Base-by-base conservation (phyloP, 2,888 invertebrate species). In the Aphidius colemani region DNA sequence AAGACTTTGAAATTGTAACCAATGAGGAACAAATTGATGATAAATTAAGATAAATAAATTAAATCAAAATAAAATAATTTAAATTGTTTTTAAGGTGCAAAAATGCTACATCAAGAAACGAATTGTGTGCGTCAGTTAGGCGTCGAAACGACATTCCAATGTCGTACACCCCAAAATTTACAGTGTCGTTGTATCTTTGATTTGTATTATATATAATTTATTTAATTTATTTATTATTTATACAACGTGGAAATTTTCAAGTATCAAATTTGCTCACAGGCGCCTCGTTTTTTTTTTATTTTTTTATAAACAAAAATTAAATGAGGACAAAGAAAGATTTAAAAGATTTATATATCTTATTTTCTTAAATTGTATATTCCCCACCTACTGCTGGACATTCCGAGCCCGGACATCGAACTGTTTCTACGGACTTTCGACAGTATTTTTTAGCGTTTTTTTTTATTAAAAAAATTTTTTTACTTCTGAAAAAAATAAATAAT, bases 161-260 rank as follows among this genome's bases (percentile, higher is more conserved):
- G 70, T 71, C 70, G 69, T 70, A 71, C 69, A 72, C 71, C 72
- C 59, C 63, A 49, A 59, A 59, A 64, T 55, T 55, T 61, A 50
- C 18, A 55, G 44, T 56, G 49, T 43, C 41, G 43, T 30, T 44
- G 5, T 30, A 30, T 30, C 7, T 10, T 61, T 61, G 18, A 44
- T 43, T 60, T 30, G 9, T 43, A 10, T 50, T 51, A 6, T 57
- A 13, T 13, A 13, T 13, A 13, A 13, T 13, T 13, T 57, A 46
- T 18, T 9, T 7, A 39, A 39, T n/a, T 39, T 48, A 50, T 59
- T 30, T 11, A 50, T 18, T 30, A 7, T 8, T 45, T 50, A 13
- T 59, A 11, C 30, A 30, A 30, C 59, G 41, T 50, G 49, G n/a
- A 49, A 49, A 11, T 49, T 13, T 13, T 49, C 6, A 13, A 49